phyloP scores from a whole-genome alignment of 1,140 invertebrate genomes.

The Andricus grossulariae region DNA sequence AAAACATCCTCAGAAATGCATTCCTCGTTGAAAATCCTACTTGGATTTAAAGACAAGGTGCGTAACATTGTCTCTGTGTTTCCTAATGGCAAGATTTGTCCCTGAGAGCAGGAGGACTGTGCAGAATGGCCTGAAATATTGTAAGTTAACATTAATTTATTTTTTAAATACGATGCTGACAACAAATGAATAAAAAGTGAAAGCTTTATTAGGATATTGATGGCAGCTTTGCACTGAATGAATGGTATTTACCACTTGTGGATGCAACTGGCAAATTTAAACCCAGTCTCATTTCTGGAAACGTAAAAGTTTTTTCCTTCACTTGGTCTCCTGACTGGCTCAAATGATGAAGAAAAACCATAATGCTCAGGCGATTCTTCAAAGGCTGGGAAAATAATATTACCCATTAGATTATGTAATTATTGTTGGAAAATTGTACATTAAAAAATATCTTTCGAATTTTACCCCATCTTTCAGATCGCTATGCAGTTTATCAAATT shows the following conservation, averaged over 20 bases:
- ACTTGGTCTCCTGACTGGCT: constrained; percentile 58
- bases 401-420: constrained; percentile 51
- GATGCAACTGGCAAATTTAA: constrained; percentile 63
- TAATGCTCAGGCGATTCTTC: constrained; percentile 64
- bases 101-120: constrained; percentile 56
- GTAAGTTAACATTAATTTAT: constrained; percentile 5
- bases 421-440: not conserved
- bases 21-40: constrained; percentile 66
- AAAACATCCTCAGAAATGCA: constrained; percentile 76
- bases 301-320: constrained; percentile 60
- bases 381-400: constrained; percentile 56
- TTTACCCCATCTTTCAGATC: constrained; percentile 71
- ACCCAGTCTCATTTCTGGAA: constrained; percentile 65
- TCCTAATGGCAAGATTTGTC: constrained; percentile 61
- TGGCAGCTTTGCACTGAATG: not conserved
- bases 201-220: not conserved
- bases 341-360: constrained; percentile 67
- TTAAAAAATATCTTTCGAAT: constrained; percentile 12
- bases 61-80: constrained; percentile 53
- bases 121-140: constrained; percentile 59
- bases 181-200: no score
- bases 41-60: constrained; percentile 48
- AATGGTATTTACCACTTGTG: constrained; percentile 61
- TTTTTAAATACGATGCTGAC: not conserved
- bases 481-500: constrained; percentile 71